Evolutionary conservation across 2,888 invertebrate species (phyloP), one percentile per base, ranked within the genome.

Genomic region (Bugula neritina): DNA sequence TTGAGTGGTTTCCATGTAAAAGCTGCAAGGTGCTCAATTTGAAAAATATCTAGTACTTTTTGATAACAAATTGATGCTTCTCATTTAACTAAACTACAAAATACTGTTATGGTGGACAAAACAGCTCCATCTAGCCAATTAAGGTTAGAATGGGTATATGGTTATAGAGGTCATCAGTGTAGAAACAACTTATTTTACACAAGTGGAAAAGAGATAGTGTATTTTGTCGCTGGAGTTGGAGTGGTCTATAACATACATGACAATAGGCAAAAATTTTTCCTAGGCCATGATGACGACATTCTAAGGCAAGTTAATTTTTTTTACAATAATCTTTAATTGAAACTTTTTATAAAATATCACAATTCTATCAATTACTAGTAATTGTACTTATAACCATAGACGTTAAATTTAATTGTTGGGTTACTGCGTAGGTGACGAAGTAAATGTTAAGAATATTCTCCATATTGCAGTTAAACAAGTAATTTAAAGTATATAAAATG

Each of bases 211-310:
- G 82, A 84, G 72, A 75, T 85, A 21, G 83, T 84, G n/a, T 85
- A 83, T 78, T 85, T 85, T 76, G 85, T 84, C n/a, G 85, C 85
- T 71, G 85, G 83, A 73, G 84, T 85, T 10, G 85, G 83, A 3
- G 81, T 85, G 69, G 84, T 85, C 72, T 84, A 83, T 76, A 83
- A 83, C 73, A 74, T 78, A 23, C 75, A 78, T 25, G 80, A 82
- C 35, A 78, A 81, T 72, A 80, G 79, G 54, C 85, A 85, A 74
- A 75, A 79, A 71, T 85, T 85, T 77, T 85, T 83, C 75, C 78
- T 84, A 0, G 85, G 85, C 34, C 85, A 85, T 73, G 82, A 83
- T 75, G 84, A 85, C 75, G 85, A 85, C 74, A 84, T 85, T 54
- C 78, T 84, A 69, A 83, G 85, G 85, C 84, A 75, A 43, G 43